Base-by-base conservation (phyloP, 2,113 vertebrate genomes). In the Lagopus leucura region DNA sequence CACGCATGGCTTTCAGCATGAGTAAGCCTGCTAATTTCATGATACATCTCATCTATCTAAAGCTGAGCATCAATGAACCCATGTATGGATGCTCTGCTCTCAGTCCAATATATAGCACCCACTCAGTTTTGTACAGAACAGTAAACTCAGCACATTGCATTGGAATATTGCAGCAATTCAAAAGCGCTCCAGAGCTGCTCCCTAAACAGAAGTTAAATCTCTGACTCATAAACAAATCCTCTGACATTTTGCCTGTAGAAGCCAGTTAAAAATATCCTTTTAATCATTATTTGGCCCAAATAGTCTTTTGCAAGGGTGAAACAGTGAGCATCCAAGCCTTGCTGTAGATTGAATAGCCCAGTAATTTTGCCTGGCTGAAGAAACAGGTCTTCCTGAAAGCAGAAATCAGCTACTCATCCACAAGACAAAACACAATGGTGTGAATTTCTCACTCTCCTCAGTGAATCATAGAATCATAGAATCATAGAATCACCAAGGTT, bases 151-250 rank as follows among this genome's bases (percentile, higher is more conserved):
- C 36, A 40, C 57, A 36, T 48, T 38, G 30, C 30, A 5, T 17
- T 54, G 21, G 30, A 65, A 69, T 80, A 52, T 7, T 42, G 30
- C 52, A 54, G 52, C 12, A 36, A 48, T 34, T 27, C 63, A 64
- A 69, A 75, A 78, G 17, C 20, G 52, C 88, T 92, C 73, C 90
- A 88, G 63, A 89, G 85, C 71, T 10, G 7, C 52, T 48, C 8
- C 15, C 40, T 8, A 24, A 81, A 74, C 79, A 91, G 80, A 89
- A 93, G 88, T 54, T 61, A 0, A 36, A 13, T 52, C 85, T 94
- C 76, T 95, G 94, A 86, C 57, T 96, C 93, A 94, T 88, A 95
- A 91, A 75, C 57, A 90, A 91, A 86, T 86, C 85, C 73, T 93
- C 66, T 95, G 88, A 86, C 76, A 93, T 93, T 96, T 90, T 45